phyloP scores from a whole-genome alignment of 2,888 invertebrate genomes.

The Ditula angustiorana region DNA sequence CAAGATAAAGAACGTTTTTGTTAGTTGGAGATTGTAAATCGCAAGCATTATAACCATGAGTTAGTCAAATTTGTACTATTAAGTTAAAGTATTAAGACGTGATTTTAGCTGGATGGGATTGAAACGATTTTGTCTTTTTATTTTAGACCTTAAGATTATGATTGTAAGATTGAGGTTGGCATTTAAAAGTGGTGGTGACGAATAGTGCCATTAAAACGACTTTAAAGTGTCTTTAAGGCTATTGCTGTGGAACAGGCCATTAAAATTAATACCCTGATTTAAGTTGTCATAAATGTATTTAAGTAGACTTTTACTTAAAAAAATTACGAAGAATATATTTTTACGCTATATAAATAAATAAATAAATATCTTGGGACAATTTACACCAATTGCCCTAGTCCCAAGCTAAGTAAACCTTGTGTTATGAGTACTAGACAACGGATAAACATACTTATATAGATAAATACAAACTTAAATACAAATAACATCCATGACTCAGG shows the following conservation, averaged over 20 bases:
- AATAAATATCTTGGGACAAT: no score
- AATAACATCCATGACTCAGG: no score
- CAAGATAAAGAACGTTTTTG: neutral
- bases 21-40: neutral
- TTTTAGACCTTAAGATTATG: neutral
- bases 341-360: no score
- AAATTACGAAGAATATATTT: no score
- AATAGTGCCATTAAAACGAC: conserved; percentile 17
- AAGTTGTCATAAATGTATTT: conserved; percentile 23
- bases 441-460: no score
- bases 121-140: neutral
- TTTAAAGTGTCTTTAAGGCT: conserved; percentile 27
- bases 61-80: conserved; percentile 21
- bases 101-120: neutral
- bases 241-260: conserved; percentile 5
- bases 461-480: no score
- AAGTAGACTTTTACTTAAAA: conserved; percentile 14
- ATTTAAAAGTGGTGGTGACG: neutral
- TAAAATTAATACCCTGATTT: conserved; percentile 31
- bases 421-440: no score
- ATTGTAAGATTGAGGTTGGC: neutral
- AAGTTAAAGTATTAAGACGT: conserved; percentile 9
- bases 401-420: no score
- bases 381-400: no score
- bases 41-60: neutral